phyloP scores from a whole-genome alignment of 2,113 vertebrate genomes.

The Prinia subflava region DNA sequence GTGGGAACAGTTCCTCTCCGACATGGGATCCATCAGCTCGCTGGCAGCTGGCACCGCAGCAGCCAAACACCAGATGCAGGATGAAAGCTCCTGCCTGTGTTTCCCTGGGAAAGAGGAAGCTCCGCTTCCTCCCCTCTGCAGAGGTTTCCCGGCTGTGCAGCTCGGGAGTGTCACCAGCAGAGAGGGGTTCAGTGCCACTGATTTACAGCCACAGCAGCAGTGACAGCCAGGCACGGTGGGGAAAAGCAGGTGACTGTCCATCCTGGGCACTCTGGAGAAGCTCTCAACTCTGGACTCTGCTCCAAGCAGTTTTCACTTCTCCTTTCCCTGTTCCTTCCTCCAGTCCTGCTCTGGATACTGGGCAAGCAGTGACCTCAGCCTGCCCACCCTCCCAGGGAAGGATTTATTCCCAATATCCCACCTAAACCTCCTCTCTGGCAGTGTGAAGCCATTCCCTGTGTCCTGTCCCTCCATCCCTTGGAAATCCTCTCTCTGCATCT shows the following conservation, averaged over 20 bases:
- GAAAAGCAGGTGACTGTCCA: not conserved
- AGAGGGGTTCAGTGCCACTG: not conserved
- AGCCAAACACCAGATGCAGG: not conserved
- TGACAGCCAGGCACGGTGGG: not conserved
- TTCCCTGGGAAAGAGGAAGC: not conserved
- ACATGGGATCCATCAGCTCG: not conserved
- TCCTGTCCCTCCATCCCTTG: not conserved
- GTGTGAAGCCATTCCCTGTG: not conserved
- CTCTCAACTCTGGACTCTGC: not conserved
- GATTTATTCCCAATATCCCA: not conserved
- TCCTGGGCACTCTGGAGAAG: not conserved
- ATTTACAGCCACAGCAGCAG: not conserved
- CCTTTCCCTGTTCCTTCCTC: not conserved
- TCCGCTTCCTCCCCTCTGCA: not conserved
- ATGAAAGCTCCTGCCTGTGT: not conserved
- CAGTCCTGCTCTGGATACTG: not conserved
- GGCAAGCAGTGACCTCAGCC: not conserved
- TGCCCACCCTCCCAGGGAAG: not conserved
- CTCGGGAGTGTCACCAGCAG: not conserved
- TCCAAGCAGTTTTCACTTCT: not conserved
- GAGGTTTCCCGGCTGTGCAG: not conserved
- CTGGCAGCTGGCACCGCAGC: conserved; percentile 1
- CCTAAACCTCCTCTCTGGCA: fast-evolving
- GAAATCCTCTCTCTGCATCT: not conserved
- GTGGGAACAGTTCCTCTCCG: not conserved